Evolutionary conservation across 2,113 vertebrate genomes (phyloP), one percentile per base, ranked within the genome.

Genomic region (Gyps fulvus): DNA sequence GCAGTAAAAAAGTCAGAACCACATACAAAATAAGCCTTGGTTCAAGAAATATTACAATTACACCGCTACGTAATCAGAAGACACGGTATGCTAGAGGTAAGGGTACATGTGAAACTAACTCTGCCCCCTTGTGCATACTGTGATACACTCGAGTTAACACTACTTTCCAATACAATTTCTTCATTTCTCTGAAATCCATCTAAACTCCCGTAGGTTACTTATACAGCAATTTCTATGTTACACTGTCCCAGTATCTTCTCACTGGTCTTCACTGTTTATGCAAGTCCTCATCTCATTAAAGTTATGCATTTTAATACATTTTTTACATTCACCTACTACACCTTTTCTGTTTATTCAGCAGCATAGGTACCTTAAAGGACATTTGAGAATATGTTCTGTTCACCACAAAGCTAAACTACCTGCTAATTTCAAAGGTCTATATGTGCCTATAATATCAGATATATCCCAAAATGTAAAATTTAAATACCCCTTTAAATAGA

Each of bases 91-190:
- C 55, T 16, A 42, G 47, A 93, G 20, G 31, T 43, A 94, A 31
- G 8, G 22, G 50, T 13, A 85, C 81, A 57, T 3, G 25, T 32
- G 78, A 73, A 94, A 95, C 74, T 86, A 63, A 95, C 73, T 94
- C 82, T 91, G 86, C 89, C 78, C 91, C 84, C 87, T 94, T 91
- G 94, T 91, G 91, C 43, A 31, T 36, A 25, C 25, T 52, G 70
- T 5, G 38, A 89, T 82, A 87, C 16, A 19, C 18, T 82, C 0
- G 0, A 82, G 27, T 58, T 78, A 71, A 76, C 11, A 65, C 20
- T n/a, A 6, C 32, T 91, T 61, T 12, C 43, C 40, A 79, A 58
- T 11, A n/a, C 4, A 47, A 29, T 29, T 49, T 57, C 66, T 57
- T 73, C 7, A 31, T 70, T 82, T 47, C 43, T 74, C 61, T 38